These are phyloP conservation scores for Marasmarcha lunaedactyla DNA, from an alignment of 2,888 invertebrate species.

Conservation along the genomic window DNA sequence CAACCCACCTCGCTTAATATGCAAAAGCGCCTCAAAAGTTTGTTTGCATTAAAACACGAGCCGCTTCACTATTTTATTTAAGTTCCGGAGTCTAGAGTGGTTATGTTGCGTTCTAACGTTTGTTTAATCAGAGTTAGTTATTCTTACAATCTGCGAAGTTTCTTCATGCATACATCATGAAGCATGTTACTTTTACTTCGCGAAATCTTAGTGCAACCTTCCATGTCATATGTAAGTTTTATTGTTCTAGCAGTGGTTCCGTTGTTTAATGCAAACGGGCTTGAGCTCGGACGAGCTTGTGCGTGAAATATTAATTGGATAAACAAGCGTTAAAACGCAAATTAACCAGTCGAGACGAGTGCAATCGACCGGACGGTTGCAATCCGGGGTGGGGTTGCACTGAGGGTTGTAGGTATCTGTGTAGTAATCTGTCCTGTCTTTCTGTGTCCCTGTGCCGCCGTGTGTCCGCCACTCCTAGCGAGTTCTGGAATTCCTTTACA, in stretches of 20 bases:
- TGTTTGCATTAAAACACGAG: constrained; percentile 71
- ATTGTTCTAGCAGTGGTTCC: constrained; percentile 37
- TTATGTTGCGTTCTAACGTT: constrained; percentile 70
- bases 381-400: constrained; percentile 67
- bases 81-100: constrained; percentile 65
- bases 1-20: constrained; percentile 71
- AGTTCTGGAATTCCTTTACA: constrained; percentile 98
- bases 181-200: constrained; percentile 41
- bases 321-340: constrained; percentile 65
- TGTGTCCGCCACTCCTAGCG: constrained; percentile 86
- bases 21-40: constrained; percentile 71
- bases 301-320: constrained; percentile 24
- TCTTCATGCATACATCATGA: constrained; percentile 41
- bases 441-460: constrained; percentile 79
- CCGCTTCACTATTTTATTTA: constrained; percentile 70
- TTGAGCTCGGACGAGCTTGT: constrained; percentile 34
- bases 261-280: constrained; percentile 70
- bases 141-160: constrained; percentile 33
- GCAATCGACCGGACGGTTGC: constrained; percentile 57
- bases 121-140: constrained; percentile 42
- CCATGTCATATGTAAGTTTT: constrained; percentile 16
- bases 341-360: constrained; percentile 64
- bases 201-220: constrained; percentile 47
- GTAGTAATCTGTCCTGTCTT: constrained; percentile 74
- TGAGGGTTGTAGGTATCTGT: constrained; percentile 72